These are phyloP conservation scores for Rhopalosiphum nymphaeae DNA, from an alignment of 2,888 invertebrate genomes.

Conservation along the genomic window DNA sequence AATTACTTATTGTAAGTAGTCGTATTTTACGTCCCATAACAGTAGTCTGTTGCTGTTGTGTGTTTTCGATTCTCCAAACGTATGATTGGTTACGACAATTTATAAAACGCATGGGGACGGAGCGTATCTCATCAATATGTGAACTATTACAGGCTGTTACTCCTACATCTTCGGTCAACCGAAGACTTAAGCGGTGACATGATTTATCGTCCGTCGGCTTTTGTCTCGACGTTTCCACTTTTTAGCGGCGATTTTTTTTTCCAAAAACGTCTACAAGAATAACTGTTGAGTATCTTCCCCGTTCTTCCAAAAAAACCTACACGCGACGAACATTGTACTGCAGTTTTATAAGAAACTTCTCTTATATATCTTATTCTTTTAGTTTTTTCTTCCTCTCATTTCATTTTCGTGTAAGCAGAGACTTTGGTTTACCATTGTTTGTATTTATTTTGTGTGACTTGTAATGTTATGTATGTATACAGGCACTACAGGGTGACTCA, in stretches of 20 bases:
- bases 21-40: not conserved
- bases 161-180: constrained; percentile 28
- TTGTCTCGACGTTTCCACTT: constrained; percentile 47
- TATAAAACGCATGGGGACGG: not conserved
- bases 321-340: not conserved
- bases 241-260: constrained; percentile 30
- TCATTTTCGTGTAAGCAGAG: not conserved
- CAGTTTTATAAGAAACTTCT: constrained; percentile 42
- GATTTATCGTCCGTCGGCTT: constrained; percentile 45
- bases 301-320: not conserved
- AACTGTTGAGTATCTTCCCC: constrained; percentile 29
- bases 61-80: not conserved
- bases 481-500: not conserved
- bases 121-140: constrained; percentile 40
- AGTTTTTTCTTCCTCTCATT: not conserved
- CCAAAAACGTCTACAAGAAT: constrained; percentile 31
- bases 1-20: constrained; percentile 27
- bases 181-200: constrained; percentile 42
- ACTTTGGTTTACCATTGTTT: not conserved
- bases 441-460: constrained; percentile 25
- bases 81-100: constrained; percentile 40
- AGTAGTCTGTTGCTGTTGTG: constrained; percentile 17
- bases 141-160: constrained; percentile 8
- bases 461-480: not conserved
- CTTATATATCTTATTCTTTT: constrained; percentile 12